Evolutionary conservation across 2,797 vertebrate genomes (phyloP).

Genomic region (Mergus octosetaceus): DNA sequence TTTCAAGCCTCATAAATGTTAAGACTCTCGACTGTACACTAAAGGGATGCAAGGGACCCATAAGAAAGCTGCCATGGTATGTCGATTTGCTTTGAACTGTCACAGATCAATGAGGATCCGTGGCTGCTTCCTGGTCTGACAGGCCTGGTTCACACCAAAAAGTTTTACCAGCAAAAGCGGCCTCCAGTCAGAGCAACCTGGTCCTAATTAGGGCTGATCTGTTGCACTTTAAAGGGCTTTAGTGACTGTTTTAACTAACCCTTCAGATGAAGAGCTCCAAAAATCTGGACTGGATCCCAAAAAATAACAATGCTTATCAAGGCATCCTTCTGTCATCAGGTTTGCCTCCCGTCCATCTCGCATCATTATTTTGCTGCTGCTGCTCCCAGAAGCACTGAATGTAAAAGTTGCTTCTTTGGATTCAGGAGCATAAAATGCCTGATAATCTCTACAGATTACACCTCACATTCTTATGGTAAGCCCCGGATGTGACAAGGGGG

Average conservation of each 20-base stretch:
- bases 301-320: background rate
- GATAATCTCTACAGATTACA: background rate
- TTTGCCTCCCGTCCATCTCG: background rate
- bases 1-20: background rate
- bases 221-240: conserved; percentile 14
- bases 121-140: background rate
- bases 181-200: conserved; percentile 21
- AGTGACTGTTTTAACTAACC: conserved; percentile 15
- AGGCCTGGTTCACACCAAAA: background rate
- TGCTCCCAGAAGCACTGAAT: background rate
- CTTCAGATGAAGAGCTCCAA: background rate
- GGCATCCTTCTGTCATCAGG: background rate
- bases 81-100: conserved; percentile 2
- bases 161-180: background rate
- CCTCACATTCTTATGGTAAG: background rate
- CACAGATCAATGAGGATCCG: background rate
- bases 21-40: background rate
- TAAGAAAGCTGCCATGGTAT: background rate
- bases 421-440: background rate
- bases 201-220: conserved; percentile 30
- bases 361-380: background rate
- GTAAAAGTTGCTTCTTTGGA: background rate
- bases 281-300: conserved; percentile 28
- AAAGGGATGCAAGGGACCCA: background rate
- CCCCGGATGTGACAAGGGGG: fast-evolving